A percentile compares a stretch with the other conserved stretches of the same genome.
These are phyloP conservation scores for Apamea anceps DNA, from an alignment of 2,888 invertebrate genomes.

Conservation along the genomic window DNA sequence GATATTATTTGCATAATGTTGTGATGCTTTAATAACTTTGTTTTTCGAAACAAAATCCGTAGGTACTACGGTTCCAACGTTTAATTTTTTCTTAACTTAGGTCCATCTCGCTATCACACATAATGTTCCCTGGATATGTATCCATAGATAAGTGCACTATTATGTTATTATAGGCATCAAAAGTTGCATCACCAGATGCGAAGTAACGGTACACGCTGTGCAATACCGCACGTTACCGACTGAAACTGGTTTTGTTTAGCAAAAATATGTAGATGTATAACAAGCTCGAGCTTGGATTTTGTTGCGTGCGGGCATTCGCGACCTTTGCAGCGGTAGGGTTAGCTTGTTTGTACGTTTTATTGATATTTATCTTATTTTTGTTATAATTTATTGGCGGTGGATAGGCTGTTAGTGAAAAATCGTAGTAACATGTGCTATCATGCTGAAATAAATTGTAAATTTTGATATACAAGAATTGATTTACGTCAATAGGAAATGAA, in stretches of 20 bases:
- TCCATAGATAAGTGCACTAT: slow-evolving; percentile 82
- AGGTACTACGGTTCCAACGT: not conserved
- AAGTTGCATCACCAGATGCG: slow-evolving; percentile 86
- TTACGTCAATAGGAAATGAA: not conserved
- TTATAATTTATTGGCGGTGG: slow-evolving; percentile 56
- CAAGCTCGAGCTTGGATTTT: slow-evolving; percentile 67
- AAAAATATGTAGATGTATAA: slow-evolving; percentile 78
- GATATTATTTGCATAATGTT: slow-evolving; percentile 26
- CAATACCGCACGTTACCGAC: slow-evolving; percentile 80
- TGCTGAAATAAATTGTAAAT: slow-evolving; percentile 17
- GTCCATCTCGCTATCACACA: slow-evolving; percentile 33
- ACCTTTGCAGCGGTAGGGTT: slow-evolving; percentile 81
- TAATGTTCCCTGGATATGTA: slow-evolving; percentile 60
- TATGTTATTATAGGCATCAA: slow-evolving; percentile 89
- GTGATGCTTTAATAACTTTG: not conserved
- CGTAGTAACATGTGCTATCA: not conserved
- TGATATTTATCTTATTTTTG: slow-evolving; percentile 65
- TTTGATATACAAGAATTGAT: not conserved
- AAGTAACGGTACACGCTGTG: slow-evolving; percentile 85
- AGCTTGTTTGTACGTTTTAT: slow-evolving; percentile 75
- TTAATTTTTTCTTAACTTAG: slow-evolving; percentile 11
- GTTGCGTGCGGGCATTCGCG: slow-evolving; percentile 83
- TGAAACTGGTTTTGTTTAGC: slow-evolving; percentile 86
- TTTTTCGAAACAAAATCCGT: not conserved
- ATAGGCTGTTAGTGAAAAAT: slow-evolving; percentile 39